Evolutionary conservation across 2,797 vertebrate genomes (phyloP), one percentile per base, ranked within the genome.

Genomic region (Peromyscus melanophrys): DNA sequence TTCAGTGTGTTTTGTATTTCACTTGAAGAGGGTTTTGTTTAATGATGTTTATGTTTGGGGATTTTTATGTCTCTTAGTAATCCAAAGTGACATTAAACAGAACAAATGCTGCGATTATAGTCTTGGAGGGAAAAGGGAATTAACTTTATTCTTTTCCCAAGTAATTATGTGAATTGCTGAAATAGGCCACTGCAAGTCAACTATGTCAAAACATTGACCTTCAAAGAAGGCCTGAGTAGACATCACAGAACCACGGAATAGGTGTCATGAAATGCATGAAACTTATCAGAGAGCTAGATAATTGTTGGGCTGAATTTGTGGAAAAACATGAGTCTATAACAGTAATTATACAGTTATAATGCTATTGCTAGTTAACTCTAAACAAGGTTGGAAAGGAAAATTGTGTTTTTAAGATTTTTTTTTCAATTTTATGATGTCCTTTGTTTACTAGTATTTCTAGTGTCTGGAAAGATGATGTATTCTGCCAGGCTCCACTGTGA

Each of bases 21-120:
- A 97, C 94, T 97, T 98, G 95, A 98, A 97, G 96, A 98, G 96
- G 83, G 96, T 98, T 97, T 97, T 97, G 87, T 98, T 97, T 97
- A 98, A 97, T 97, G 96, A 89, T 97, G 96, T 97, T 98, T 98
- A 96, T 97, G 92, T 97, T 97, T 96, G 95, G 97, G 96, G 96
- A 96, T 97, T 98, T 97, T 97, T 97, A 90, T 96, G 97, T 92
- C 95, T 97, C 97, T 97, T 91, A 97, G 97, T 97, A 97, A 97
- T 97, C 92, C 94, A 92, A 40, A 96, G 84, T 96, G 95, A 97
- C 97, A 95, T 96, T 97, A 97, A 97, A 97, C 96, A 97, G 96
- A 97, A 94, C 96, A 97, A 97, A 95, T 94, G 61, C 96, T 96
- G 52, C 0, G 1, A 78, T 97, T 94, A 96, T 96, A 83, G 84